Base-by-base conservation (phyloP, 2,113 vertebrate genomes). In the Tonatia bakeri region DNA sequence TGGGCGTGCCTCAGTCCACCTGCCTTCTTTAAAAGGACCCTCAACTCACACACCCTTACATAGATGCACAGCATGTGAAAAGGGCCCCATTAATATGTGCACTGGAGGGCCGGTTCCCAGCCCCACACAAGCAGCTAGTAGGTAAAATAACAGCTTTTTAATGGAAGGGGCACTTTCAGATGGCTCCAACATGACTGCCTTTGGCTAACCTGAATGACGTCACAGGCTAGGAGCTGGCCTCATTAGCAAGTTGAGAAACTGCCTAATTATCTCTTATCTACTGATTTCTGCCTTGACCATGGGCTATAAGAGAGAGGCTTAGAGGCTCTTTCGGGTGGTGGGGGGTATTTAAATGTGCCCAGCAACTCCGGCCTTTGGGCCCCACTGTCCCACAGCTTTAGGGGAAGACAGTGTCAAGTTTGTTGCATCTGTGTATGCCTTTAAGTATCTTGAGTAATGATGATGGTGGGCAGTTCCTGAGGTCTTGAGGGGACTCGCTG, bases 151-250 rank as follows among this genome's bases (percentile, higher is more conserved):
- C 73, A 33, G 85, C 64, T 75, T 92, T 73, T 45, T 88, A 56
- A 94, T 56, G 97, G 98, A 98, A 70, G 56, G n/a, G 65, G 91
- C 90, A 97, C 96, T 80, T 95, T 67, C 77, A 17, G 67, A 65
- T 95, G 86, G 90, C 96, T 87, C 76, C 56, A 15, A 59, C 95
- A 24, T 80, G 93, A 61, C 86, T 94, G 33, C 61, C 70, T 96
- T 97, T 82, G 82, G 94, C 97, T 97, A 97, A 96, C 94, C 96
- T 13, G 50, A 28, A 45, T 97, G 98, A 98, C 97, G 93, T 94
- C 98, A 97, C 91, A 85, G 95, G 7, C 94, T 52, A 67, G 64
- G 79, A 90, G 90, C 33, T 97, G 98, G 81, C 98, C 98, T 97
- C 92, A 1, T 97, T 98, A 94, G 93, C 88, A 67, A 87, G 90